Conservation (phyloP, 2,113 vertebrate species). For the Eleginops maclovinus region DNA sequence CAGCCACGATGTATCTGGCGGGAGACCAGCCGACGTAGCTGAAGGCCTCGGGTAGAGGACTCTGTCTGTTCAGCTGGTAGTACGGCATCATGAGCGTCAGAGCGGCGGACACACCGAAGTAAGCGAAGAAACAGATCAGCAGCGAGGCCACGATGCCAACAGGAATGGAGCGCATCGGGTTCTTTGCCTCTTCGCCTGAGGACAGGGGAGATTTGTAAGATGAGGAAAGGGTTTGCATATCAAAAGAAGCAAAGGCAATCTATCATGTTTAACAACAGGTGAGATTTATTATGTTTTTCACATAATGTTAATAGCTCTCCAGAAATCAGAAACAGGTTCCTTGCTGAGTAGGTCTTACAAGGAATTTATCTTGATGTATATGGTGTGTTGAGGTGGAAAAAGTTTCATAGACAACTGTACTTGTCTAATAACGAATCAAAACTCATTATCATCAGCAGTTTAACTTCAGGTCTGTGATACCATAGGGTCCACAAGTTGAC, state of each 20-base stretch:
- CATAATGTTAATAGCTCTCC: too few relatives aligned
- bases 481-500: background rate
- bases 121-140: slow-evolving; percentile 94
- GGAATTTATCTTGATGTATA: too few relatives aligned
- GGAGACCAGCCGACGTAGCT: slow-evolving; percentile 88
- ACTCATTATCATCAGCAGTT: background rate
- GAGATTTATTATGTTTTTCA: too few relatives aligned
- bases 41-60: slow-evolving; percentile 94
- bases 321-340: too few relatives aligned
- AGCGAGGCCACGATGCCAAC: slow-evolving; percentile 93
- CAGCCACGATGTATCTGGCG: slow-evolving; percentile 90
- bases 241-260: background rate
- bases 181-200: slow-evolving; percentile 94
- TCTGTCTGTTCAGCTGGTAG: slow-evolving; percentile 88
- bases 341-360: too few relatives aligned
- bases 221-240: background rate
- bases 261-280: too few relatives aligned
- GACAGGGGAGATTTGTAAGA: background rate
- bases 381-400: too few relatives aligned
- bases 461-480: background rate
- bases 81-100: slow-evolving; percentile 98
- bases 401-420: too few relatives aligned
- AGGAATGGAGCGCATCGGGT: slow-evolving; percentile 94
- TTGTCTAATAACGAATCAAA: background rate
- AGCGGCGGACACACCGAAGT: slow-evolving; percentile 93